These are phyloP conservation scores for Ephialtes manifestator DNA, from an alignment of 2,888 invertebrate genomes.

Conservation along the genomic window DNA sequence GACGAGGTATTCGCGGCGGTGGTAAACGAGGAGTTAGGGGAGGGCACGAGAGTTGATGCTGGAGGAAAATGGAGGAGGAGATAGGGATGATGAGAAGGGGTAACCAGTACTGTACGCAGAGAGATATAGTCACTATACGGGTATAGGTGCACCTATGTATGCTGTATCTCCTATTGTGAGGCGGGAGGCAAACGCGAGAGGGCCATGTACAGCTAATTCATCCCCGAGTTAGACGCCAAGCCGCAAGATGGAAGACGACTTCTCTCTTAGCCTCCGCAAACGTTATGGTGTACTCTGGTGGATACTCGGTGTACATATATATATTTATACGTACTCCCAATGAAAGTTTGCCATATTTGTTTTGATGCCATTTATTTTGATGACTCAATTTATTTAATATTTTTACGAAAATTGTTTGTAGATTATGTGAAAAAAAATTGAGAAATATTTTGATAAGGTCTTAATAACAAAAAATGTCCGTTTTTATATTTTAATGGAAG, in stretches of 20 bases:
- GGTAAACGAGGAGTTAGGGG: slow-evolving; percentile 54
- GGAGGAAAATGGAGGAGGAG: slow-evolving; percentile 58
- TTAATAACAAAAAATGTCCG: too few species aligned
- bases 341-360: too few species aligned
- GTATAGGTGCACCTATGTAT: slow-evolving; percentile 7
- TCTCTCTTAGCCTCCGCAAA: slow-evolving; percentile 70
- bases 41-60: slow-evolving; percentile 44
- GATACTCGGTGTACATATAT: background rate
- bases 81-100: slow-evolving; percentile 60
- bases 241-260: slow-evolving; percentile 81
- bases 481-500: too few species aligned
- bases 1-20: slow-evolving; percentile 60
- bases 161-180: slow-evolving; percentile 37
- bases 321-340: background rate
- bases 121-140: slow-evolving; percentile 2
- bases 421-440: too few species aligned
- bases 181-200: slow-evolving; percentile 70
- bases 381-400: too few species aligned
- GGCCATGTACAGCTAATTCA: slow-evolving; percentile 79
- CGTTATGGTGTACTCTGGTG: background rate
- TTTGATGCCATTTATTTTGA: too few species aligned
- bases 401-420: too few species aligned
- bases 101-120: slow-evolving; percentile 33
- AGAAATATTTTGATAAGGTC: too few species aligned
- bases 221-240: slow-evolving; percentile 80